Base-by-base conservation (phyloP, 2,888 invertebrate genomes). In the Xanthorhoe designata region DNA sequence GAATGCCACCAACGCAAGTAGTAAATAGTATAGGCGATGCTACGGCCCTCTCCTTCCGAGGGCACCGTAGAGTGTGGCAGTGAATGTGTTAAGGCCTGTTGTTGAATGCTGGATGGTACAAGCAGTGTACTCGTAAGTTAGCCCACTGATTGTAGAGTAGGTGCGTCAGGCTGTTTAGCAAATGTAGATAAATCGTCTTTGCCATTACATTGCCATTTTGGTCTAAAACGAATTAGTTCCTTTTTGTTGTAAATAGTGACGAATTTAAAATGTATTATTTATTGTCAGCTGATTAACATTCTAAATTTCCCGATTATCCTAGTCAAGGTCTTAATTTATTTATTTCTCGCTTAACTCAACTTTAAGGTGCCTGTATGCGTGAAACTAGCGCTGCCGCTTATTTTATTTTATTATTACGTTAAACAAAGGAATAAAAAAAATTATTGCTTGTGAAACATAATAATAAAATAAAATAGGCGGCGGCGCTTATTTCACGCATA, bases 151-250 rank as follows among this genome's bases (percentile, higher is more conserved):
- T 78, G 79, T 77, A 77, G 77, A 81, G 81, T 83, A 83, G 78
- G 81, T 81, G 81, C 80, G 81, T 80, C 78, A 88, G 89, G 89
- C 87, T 89, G 88, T 52, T 82, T 85, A 87, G 82, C 78, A 78
- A 83, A 81, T 83, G 81, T 86, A 86, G 81, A 86, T 83, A 85
- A 81, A 85, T 86, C 84, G 83, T 87, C 76, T 88, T 90, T 92
- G 92, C 92, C 92, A 92, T 92, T 89, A 90, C 85, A 89, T 92
- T 92, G 92, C 92, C 92, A 93, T 92, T 91, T 91, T 84, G 90
- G 91, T 90, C 85, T 90, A 91, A 84, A 90, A 85, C 85, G 87
- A 89, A 87, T 91, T 88, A 92, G 92, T 93, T 93, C 92, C 92
- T 92, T 87, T 88, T 85, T 85, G 85, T 84, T 90, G 91, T 92